Evolutionary conservation across 2,113 vertebrate genomes (phyloP), one percentile per base, ranked within the genome.

Genomic region (Paramisgurnus dabryanus): DNA sequence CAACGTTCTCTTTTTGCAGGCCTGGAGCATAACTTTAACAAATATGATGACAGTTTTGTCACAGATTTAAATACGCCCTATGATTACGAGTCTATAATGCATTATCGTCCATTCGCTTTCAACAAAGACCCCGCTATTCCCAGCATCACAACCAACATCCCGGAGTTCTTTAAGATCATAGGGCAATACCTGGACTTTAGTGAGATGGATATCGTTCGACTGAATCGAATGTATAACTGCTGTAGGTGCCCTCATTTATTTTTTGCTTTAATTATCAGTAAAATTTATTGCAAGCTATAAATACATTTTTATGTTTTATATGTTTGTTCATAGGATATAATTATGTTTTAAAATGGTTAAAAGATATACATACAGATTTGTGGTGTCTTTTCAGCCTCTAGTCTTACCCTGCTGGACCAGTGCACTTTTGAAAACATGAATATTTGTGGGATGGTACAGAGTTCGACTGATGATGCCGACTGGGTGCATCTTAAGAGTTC

Each of bases 161-260:
- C 95, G 10, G 94, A 86, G 0, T 98, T 98, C 88, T 81, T 94
- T 81, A 45, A 92, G 43, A 81, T 97, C 73, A 97, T 98, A 58
- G 97, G 96, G 34, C 96, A 97, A 84, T 95, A 94, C 81, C 87
- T 96, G 7, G 96, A 97, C 85, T 75, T 98, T 89, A 98, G 96
- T 72, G 61, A 85, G 55, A 86, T 92, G 79, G 96, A 98, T 64
- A 70, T 93, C 82, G 84, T 95, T 79, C 93, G 95, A 77, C 90
- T 98, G 61, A 98, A 98, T 85, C 91, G 93, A 72, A 97, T 97
- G 96, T 98, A 97, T 86, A 96, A 95, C 81, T 98, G 97, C 89
- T 94, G 96, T 98, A 89, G 89, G 96, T 94, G 71, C 0, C 0
- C 18, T 27, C 34, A 58, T 2, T 45, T 50, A 64, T 22, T 49